phyloP scores from a whole-genome alignment of 2,797 vertebrate genomes.

The Varecia variegata region DNA sequence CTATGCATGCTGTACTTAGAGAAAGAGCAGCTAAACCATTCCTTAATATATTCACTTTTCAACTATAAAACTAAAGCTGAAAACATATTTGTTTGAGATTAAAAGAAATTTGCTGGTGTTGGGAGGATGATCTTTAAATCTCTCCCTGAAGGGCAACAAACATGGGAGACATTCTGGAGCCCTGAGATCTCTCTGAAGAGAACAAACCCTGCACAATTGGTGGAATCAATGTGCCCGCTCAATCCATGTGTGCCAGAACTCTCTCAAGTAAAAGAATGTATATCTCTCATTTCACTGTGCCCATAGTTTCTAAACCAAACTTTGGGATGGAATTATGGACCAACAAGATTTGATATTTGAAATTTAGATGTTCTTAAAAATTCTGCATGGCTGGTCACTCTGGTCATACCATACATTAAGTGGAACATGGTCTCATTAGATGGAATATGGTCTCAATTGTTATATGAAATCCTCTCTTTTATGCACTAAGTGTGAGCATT shows the following conservation, averaged over 20 bases:
- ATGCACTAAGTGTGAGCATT: not conserved
- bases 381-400: not conserved
- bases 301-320: not conserved
- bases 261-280: not conserved
- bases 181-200: not conserved
- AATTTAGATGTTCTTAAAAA: not conserved
- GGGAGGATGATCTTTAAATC: not conserved
- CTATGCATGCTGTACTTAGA: not conserved
- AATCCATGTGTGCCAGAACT: not conserved
- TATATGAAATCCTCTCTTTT: not conserved
- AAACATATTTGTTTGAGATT: conserved; percentile 3
- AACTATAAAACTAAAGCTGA: conserved; percentile 27
- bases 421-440: not conserved
- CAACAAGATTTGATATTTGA: not conserved
- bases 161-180: not conserved
- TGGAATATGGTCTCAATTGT: not conserved
- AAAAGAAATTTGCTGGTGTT: conserved; percentile 11
- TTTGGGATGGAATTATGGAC: not conserved
- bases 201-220: not conserved
- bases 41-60: not conserved
- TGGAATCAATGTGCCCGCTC: not conserved
- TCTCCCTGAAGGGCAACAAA: not conserved
- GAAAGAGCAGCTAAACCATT: not conserved
- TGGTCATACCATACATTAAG: not conserved
- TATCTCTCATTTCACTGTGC: not conserved